Evolutionary conservation across 1,140 invertebrate genomes (phyloP).

Genomic region (Panonychus citri): DNA sequence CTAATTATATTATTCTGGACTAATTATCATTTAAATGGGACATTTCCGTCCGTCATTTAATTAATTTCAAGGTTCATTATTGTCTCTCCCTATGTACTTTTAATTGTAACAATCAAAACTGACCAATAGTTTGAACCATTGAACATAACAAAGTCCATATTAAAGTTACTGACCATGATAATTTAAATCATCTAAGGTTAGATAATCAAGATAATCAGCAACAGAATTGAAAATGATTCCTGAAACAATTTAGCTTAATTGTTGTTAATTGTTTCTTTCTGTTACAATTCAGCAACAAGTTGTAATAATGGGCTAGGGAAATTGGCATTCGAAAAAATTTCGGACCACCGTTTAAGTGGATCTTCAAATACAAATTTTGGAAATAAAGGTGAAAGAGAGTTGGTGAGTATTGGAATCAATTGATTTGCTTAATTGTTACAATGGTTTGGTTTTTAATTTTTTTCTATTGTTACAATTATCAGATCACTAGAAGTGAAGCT

Average conservation of each 20-base stretch:
- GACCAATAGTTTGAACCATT: no score
- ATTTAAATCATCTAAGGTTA: no score
- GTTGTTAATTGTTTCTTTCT: neutral
- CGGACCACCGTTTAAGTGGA: slow-evolving; percentile 62
- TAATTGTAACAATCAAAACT: no score
- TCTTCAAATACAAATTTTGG: slow-evolving; percentile 34
- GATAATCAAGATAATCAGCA: no score
- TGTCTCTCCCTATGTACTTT: no score
- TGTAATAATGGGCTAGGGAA: slow-evolving; percentile 64
- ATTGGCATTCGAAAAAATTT: slow-evolving; percentile 61
- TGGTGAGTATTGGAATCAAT: slow-evolving; percentile 32
- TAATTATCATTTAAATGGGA: no score
- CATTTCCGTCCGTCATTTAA: no score
- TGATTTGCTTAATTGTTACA: neutral
- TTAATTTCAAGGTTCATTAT: no score
- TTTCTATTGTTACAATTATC: neutral
- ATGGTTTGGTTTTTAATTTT: neutral
- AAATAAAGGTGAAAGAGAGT: slow-evolving; percentile 30
- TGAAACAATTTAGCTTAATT: neutral
- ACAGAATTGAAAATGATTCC: no score
- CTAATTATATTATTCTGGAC: no score
- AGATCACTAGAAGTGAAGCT: slow-evolving; percentile 49
- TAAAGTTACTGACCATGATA: no score
- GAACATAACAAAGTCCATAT: no score
- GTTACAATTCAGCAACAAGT: slow-evolving; percentile 43